Percentiles rank a stretch among this genome's conserved stretches.
phyloP scores from a whole-genome alignment of 2,888 invertebrate species.

The Tetramorium bicarinatum region DNA sequence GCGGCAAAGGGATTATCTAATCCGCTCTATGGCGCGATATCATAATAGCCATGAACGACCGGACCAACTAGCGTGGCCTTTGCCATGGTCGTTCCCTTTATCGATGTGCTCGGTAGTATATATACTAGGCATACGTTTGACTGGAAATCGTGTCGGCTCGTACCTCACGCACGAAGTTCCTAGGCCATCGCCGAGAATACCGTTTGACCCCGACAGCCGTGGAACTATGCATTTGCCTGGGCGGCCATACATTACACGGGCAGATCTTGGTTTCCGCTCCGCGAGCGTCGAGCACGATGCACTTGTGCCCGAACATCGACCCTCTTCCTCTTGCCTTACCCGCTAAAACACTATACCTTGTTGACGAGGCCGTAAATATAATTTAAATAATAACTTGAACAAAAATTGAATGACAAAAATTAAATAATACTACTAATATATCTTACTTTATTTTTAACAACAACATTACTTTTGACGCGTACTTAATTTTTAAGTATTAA shows the following conservation, averaged over 20 bases:
- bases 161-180: conserved; percentile 54
- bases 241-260: conserved; percentile 60
- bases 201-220: conserved; percentile 74
- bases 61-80: conserved; percentile 5
- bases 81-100: conserved; percentile 24
- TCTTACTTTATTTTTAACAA: not conserved
- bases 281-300: conserved; percentile 36
- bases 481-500: not conserved
- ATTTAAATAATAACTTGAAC: not conserved
- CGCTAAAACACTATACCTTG: conserved; percentile 18
- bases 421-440: not conserved
- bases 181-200: conserved; percentile 68
- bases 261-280: conserved; percentile 52
- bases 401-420: not conserved
- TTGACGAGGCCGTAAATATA: not conserved
- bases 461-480: not conserved
- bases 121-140: conserved; percentile 3
- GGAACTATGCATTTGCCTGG: conserved; percentile 42
- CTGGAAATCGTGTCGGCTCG: conserved; percentile 55
- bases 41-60: conserved; percentile 50
- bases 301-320: conserved; percentile 13
- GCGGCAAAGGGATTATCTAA: conserved; percentile 7
- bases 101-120: not conserved
- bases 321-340: not conserved
- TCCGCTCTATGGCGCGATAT: conserved; percentile 50